Base-by-base conservation (phyloP, 2,888 invertebrate genomes). In the Ornithoptera priamus region DNA sequence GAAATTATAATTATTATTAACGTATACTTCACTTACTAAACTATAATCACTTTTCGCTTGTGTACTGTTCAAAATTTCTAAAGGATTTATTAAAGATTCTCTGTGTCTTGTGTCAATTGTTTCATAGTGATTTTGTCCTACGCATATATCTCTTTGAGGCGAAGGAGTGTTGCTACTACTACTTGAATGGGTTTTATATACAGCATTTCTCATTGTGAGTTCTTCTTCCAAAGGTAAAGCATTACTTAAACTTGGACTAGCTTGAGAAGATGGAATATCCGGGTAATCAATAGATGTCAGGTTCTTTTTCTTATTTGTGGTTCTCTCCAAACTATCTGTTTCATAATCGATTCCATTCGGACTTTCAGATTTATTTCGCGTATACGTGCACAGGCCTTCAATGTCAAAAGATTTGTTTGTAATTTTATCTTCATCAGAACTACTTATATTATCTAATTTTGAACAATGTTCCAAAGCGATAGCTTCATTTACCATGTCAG, bases 221-320 rank as follows among this genome's bases (percentile, higher is more conserved):
- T 97, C 96, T 89, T 97, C 97, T 80, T 96, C 96, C 81, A 96
- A 90, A 0, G 96, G 97, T 68, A 97, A 83, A 1, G 96, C 96
- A 2, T 94, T 94, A 74, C 96, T 96, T 70, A 96, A 84, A 73
- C 95, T 95, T 4, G 96, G 96, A 78, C 96, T 96, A 0, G 96
- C 94, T 77, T 96, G 96, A 8, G 94, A 94, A 22, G 94, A 94
- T 0, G 95, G 93, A 7, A 94, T 85, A 75, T 96, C 96, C 0
- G 93, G 93, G 78, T 94, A 94, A 69, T 95, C 95, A 3, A 94
- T 93, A 0, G 95, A 94, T 7, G 95, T 94, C 39, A 91, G 90
- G 72, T 89, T 85, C 42, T 93, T 93, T 74, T 93, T 93, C 79
- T 90, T 90, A 66, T 87, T 86, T 22, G 90, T 87, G 71, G 93